These are phyloP conservation scores for Marmota monax DNA, from an alignment of 2,113 vertebrate species.

Conservation along the genomic window DNA sequence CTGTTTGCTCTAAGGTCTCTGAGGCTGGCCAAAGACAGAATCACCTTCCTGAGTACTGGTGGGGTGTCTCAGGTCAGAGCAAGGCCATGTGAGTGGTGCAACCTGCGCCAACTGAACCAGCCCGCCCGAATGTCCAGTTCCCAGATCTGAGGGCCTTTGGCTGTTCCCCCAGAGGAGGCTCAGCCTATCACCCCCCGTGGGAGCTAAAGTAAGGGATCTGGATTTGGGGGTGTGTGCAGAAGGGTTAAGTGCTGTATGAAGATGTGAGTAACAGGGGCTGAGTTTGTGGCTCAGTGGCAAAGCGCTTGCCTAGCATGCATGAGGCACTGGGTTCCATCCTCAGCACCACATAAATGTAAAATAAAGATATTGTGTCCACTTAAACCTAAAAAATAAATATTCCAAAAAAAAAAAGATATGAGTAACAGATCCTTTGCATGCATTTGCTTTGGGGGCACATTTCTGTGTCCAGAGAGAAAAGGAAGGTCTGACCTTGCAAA, in stretches of 20 bases:
- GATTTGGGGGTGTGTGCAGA: not conserved
- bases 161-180: not conserved
- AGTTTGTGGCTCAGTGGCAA: too few relatives aligned
- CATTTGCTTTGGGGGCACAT: not conserved
- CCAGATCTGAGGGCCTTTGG: not conserved
- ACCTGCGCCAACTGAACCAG: not conserved
- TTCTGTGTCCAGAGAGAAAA: not conserved
- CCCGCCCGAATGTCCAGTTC: not conserved
- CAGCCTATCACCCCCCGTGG: accelerated
- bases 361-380: too few relatives aligned
- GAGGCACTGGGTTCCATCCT: too few relatives aligned
- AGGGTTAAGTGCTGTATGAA: accelerated
- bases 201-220: too few relatives aligned
- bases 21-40: not conserved
- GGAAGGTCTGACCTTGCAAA: not conserved
- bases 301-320: too few relatives aligned
- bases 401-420: too few relatives aligned
- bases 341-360: too few relatives aligned
- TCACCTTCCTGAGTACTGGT: not conserved
- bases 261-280: not conserved
- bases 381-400: too few relatives aligned
- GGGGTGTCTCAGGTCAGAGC: not conserved
- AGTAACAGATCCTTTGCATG: not conserved
- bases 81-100: not conserved
- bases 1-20: not conserved